Percentiles rank a stretch among this genome's conserved stretches.
Conservation (phyloP, 1,140 invertebrate genomes). For the Gryllus bimaculatus region DNA sequence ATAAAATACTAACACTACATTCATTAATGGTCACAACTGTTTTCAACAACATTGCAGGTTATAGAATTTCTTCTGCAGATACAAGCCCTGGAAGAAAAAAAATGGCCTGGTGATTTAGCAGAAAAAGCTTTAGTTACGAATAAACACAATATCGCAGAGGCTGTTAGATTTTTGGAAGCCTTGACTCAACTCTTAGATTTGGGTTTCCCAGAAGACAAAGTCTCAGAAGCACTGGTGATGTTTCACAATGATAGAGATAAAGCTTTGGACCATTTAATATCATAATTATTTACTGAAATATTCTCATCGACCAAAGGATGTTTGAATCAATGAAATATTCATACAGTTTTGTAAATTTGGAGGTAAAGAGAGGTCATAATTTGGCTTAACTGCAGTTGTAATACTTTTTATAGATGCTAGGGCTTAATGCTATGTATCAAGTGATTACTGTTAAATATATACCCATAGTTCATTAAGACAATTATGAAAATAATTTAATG, state of each 20-base stretch:
- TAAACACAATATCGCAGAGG: constrained; percentile 39
- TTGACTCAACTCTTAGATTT: constrained; percentile 64
- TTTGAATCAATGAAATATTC: not conserved
- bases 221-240: constrained; percentile 61
- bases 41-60: constrained; percentile 29
- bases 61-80: constrained; percentile 40
- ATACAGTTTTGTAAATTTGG: not conserved
- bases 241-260: constrained; percentile 76
- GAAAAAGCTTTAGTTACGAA: constrained; percentile 41
- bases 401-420: too few relatives aligned
- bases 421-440: too few relatives aligned
- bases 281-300: constrained; percentile 38
- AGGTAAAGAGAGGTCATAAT: too few relatives aligned
- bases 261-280: constrained; percentile 72
- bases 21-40: not conserved
- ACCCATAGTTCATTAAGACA: too few relatives aligned
- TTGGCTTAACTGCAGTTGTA: too few relatives aligned
- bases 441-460: too few relatives aligned
- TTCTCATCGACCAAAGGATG: not conserved
- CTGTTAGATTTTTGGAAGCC: constrained; percentile 42
- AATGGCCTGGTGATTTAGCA: constrained; percentile 44
- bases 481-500: too few relatives aligned
- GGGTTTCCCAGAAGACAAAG: constrained; percentile 68
- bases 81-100: constrained; percentile 58
- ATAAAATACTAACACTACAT: constrained; percentile 11